Evolutionary conservation across 2,797 vertebrate genomes (phyloP), one percentile per base, ranked within the genome.

Genomic region (Danio albolineatus): DNA sequence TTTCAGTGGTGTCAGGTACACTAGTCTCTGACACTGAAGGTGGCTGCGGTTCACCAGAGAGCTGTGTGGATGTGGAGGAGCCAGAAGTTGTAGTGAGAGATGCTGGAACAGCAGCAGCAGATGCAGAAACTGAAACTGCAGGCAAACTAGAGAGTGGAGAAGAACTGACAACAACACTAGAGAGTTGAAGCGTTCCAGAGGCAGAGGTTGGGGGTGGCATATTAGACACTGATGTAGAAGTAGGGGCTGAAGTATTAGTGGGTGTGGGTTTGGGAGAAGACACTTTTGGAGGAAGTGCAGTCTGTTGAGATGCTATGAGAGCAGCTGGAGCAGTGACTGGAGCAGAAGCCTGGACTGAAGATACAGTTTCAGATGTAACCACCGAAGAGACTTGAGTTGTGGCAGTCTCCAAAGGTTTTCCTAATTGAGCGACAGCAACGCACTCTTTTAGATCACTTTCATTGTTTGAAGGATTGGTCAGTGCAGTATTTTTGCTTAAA

Each of bases 401-500:
- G 28, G 78, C 44, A 67, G 82, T 14, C 14, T 86, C 91, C 54
- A 71, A 12, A 28, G 38, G 62, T 75, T 88, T 83, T 9, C 82
- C 86, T 44, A 75, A 48, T 78, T 89, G 89, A 4, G 51, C 28
- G 39, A 61, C 43, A 49, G 61, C 72, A 56, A 76, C 85, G 66
- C 70, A 79, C 61, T 71, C 76, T 69, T 77, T 77, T 53, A 76
- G 78, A 71, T 86, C 82, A 73, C 90, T 91, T 61, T 94, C 93
- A 69, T 93, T 94, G 73, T 93, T 94, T 53, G 92, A 91, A 76
- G 94, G 91, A 78, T 92, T 5, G 90, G 90, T 62, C 73, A 92
- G 91, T 86, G 92, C 89, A 87, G 90, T 92, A 0, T 93, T 90
- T 86, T 95, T 94, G 36, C 91, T 93, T 82, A 92, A 80, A 86